Conservation (phyloP, 2,113 vertebrate genomes). For the Toxotes chatareus region DNA sequence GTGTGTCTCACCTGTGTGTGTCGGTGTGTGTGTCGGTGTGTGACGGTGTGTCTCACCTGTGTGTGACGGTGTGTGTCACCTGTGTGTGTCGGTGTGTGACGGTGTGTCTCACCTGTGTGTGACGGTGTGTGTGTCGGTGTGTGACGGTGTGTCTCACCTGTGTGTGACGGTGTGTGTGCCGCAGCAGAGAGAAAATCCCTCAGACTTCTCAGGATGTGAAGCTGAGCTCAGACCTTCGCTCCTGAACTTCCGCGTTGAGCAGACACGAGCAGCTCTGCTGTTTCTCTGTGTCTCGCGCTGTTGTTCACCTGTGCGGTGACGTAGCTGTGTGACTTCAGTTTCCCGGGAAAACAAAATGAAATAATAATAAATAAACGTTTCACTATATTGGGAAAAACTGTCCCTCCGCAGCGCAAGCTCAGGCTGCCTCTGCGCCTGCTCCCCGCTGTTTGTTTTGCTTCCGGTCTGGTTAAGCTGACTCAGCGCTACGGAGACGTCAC, state of each 20-base stretch:
- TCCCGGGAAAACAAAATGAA: background rate
- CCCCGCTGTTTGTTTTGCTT: constrained; percentile 38
- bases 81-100: no score
- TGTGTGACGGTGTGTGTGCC: no score
- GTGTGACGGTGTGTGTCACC: no score
- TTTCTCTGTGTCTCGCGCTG: background rate
- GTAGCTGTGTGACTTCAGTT: background rate
- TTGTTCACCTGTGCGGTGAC: background rate
- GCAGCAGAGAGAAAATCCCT: no score
- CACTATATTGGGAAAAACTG: background rate
- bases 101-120: no score
- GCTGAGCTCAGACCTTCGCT: background rate
- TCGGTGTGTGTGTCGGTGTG: no score
- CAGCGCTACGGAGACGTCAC: constrained; percentile 20
- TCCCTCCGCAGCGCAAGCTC: background rate
- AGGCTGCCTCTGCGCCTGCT: constrained; percentile 11
- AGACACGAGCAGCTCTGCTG: background rate
- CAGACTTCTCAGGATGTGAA: constrained; percentile 10
- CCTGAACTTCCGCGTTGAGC: constrained; percentile 48
- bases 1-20: no score
- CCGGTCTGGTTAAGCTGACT: constrained; percentile 51
- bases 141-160: no score
- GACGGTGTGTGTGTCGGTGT: no score
- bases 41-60: no score
- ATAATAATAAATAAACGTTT: background rate